Evolutionary conservation across 2,113 vertebrate genomes (phyloP).

Genomic region (human (Homo sapiens)): GRCh38 chr7:135050501-135051000

Average conservation of each 20-base stretch:
- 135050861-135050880: neutral
- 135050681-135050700: neutral
- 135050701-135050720: neutral
- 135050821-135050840: neutral
- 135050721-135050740: neutral
- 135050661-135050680: neutral
- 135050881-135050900: neutral
- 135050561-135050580: too few species aligned
- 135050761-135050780: neutral
- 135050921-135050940: neutral
- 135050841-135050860: too few species aligned
- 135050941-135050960: neutral
- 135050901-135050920: neutral
- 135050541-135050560: neutral
- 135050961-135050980: neutral
- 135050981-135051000: neutral
- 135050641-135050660: neutral
- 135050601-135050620: neutral
- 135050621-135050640: neutral
- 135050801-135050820: neutral
- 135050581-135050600: neutral
- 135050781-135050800: neutral
- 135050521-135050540: neutral
- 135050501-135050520: neutral
- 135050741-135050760: neutral